phyloP scores from a whole-genome alignment of 2,113 vertebrate species.

The Smithornis capensis region DNA sequence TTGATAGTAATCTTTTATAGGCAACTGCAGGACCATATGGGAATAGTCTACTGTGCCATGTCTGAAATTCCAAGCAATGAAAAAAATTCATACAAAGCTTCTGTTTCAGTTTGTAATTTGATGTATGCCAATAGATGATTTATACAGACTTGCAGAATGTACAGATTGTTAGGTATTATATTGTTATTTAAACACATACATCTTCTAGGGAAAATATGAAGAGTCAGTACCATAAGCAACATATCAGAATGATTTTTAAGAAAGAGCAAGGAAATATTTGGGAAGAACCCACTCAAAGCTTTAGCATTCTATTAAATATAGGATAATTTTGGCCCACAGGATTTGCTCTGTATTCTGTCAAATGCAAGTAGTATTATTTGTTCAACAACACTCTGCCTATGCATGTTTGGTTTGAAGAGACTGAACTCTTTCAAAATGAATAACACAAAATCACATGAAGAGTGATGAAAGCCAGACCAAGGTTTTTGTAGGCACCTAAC shows the following conservation, averaged over 20 bases:
- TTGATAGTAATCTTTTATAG: neutral
- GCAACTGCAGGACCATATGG: neutral
- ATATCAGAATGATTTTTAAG: neutral
- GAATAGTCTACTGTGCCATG: neutral
- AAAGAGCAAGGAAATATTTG: neutral
- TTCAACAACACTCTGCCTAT: neutral
- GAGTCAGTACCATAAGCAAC: neutral
- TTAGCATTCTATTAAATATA: neutral
- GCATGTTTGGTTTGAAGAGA: neutral
- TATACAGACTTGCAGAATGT: neutral
- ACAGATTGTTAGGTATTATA: neutral
- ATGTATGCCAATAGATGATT: neutral
- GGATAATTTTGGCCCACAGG: neutral
- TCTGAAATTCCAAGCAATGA: neutral
- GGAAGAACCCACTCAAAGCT: neutral
- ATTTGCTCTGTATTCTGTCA: neutral
- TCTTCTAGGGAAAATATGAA: neutral
- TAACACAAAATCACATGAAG: neutral
- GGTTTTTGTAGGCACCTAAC: neutral
- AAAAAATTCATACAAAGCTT: neutral
- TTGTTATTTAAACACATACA: neutral
- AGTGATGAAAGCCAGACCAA: neutral
- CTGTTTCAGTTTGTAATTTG: neutral
- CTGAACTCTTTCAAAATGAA: neutral
- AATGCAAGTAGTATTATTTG: neutral